phyloP scores from a whole-genome alignment of 2,888 invertebrate species.

The Gastracanthus pulcherrimus region DNA sequence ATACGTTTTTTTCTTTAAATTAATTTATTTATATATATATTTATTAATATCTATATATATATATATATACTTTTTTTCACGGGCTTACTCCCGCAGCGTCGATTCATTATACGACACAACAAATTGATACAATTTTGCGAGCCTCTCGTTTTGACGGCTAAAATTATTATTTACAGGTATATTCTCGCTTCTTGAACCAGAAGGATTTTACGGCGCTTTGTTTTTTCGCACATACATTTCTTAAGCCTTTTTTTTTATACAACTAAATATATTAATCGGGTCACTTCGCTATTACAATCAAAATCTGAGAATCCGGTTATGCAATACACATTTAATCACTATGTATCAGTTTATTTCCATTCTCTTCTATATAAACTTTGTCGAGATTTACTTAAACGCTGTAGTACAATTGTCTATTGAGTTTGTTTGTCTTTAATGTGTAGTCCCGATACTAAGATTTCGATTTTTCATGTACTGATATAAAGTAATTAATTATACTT shows the following conservation, averaged over 20 bases:
- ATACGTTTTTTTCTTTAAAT: slow-evolving; percentile 30
- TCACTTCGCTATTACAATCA: slow-evolving; percentile 8
- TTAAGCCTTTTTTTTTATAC: neutral
- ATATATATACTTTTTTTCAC: slow-evolving; percentile 2
- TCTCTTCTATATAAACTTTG: neutral
- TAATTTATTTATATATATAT: slow-evolving; percentile 17
- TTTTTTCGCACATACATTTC: slow-evolving; percentile 2
- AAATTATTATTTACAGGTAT: slow-evolving; percentile 56
- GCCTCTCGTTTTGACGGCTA: slow-evolving; percentile 55
- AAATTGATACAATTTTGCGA: slow-evolving; percentile 61
- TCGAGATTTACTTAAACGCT: neutral
- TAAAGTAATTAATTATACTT: too few species aligned
- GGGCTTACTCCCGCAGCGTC: slow-evolving; percentile 16
- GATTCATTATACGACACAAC: slow-evolving; percentile 26
- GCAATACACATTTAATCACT: neutral
- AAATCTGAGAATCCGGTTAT: slow-evolving; percentile 2
- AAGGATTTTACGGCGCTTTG: slow-evolving; percentile 39
- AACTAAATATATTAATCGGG: neutral
- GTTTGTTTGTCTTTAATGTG: neutral
- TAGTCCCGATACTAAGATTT: neutral
- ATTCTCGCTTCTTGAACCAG: slow-evolving; percentile 56
- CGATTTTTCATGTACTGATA: too few species aligned
- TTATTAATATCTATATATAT: slow-evolving; percentile 21
- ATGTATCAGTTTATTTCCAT: neutral
- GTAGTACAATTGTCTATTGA: neutral